These are phyloP conservation scores for Aurelia sp. DNA, from an alignment of 30 jellyfish, hydroid and myxozoan species.

Conservation along the genomic window DNA sequence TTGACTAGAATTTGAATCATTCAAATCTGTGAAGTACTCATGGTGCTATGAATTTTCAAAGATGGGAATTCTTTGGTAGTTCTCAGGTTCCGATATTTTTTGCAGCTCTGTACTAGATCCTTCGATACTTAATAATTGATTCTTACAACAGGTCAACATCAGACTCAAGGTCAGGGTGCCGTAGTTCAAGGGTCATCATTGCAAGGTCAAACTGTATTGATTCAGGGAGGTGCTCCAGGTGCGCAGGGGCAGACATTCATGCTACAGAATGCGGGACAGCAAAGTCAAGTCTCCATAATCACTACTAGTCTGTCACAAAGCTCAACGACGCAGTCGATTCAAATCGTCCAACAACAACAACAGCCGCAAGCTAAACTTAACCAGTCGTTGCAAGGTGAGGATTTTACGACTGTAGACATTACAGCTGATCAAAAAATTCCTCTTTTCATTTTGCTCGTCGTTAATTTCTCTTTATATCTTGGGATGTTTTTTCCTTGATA, in stretches of 20 bases:
- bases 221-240: conserved; percentile 84
- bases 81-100: too few relatives aligned
- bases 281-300: conserved; percentile 89
- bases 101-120: too few relatives aligned
- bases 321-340: conserved; percentile 83
- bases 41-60: too few relatives aligned
- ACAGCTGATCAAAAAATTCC: too few relatives aligned
- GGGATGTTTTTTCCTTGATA: too few relatives aligned
- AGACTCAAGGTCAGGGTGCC: conserved; percentile 66
- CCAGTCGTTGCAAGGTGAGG: conserved; percentile 51
- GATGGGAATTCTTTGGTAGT: too few relatives aligned
- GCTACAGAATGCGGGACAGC: conserved; percentile 93
- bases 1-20: too few relatives aligned
- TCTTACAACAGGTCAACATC: conserved; percentile 72
- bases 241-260: conserved; percentile 92
- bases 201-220: conserved; percentile 96
- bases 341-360: conserved; percentile 92
- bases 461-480: too few relatives aligned
- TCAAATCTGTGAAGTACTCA: too few relatives aligned
- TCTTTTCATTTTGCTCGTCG: too few relatives aligned
- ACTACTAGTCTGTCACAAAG: conserved; percentile 83
- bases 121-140: neutral
- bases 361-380: conserved; percentile 64
- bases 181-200: conserved; percentile 86
- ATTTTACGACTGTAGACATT: neutral